Conservation (phyloP, 2,113 vertebrate genomes). For the Pipra filicauda region DNA sequence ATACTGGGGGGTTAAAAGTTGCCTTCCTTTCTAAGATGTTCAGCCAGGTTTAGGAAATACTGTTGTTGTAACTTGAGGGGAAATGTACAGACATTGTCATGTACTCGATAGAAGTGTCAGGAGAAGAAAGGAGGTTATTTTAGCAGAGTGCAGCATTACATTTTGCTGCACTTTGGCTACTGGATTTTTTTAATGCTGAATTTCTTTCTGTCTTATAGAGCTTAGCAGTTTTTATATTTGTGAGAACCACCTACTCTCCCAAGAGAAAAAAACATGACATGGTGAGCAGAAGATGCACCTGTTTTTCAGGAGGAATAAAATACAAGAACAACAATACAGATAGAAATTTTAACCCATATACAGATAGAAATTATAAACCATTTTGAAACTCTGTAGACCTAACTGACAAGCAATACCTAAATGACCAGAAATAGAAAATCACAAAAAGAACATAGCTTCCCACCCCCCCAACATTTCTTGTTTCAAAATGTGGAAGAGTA, state of each 20-base stretch:
- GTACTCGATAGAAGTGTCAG: neutral
- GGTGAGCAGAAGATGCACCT: slow-evolving; percentile 16
- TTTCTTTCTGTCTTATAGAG: neutral
- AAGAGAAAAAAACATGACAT: neutral
- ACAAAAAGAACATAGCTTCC: neutral
- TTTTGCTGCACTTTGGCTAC: neutral
- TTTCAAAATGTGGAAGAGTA: neutral
- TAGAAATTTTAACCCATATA: neutral
- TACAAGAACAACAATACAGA: neutral
- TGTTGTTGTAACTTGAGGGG: neutral
- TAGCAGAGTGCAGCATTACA: neutral
- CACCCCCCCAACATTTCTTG: accelerated
- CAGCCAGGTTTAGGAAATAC: neutral
- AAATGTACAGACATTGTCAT: neutral
- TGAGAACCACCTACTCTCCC: slow-evolving; percentile 50
- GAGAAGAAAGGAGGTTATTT: neutral
- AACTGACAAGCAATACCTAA: neutral
- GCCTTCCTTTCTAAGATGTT: neutral
- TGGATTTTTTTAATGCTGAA: neutral
- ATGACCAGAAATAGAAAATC: neutral
- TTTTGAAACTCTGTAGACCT: neutral
- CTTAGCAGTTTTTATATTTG: slow-evolving; percentile 15
- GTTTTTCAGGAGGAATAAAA: slow-evolving; percentile 2
- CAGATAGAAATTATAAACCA: neutral
- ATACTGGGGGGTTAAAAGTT: neutral